A percentile compares a stretch with the other conserved stretches of the same genome.
phyloP scores from a whole-genome alignment of 2,113 vertebrate species.

The Suncus etruscus region DNA sequence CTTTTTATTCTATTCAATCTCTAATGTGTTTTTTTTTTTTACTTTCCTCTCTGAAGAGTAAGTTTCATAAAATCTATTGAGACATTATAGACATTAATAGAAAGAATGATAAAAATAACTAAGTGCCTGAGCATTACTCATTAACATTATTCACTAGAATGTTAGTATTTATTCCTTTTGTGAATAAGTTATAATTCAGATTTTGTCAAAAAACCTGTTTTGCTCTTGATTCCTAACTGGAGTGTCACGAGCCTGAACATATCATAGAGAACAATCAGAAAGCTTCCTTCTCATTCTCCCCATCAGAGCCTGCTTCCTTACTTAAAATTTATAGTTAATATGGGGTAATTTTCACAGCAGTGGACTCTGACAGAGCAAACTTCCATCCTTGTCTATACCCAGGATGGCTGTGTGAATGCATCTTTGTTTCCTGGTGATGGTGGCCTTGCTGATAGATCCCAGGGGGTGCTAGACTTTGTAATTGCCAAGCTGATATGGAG shows the following conservation, averaged over 20 bases:
- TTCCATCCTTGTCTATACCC: accelerated
- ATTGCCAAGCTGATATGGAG: background rate
- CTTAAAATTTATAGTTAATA: background rate
- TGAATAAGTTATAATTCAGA: background rate
- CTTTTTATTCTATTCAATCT: background rate
- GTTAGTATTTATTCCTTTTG: background rate
- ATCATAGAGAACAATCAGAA: background rate
- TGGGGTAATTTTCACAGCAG: accelerated
- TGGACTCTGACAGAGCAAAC: background rate
- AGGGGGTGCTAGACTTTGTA: background rate
- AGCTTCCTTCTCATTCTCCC: background rate
- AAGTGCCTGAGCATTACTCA: background rate
- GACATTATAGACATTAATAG: background rate
- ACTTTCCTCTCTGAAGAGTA: constrained; percentile 18
- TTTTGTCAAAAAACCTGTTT: background rate
- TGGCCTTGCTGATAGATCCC: background rate
- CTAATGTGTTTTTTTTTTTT: background rate
- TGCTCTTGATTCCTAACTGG: background rate
- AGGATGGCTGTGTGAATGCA: accelerated
- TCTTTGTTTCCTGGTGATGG: background rate
- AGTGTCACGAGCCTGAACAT: background rate
- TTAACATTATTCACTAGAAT: background rate
- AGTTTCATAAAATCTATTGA: background rate
- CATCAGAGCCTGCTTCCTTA: background rate
- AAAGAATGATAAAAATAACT: background rate